These are phyloP conservation scores for Himalopsyche japonica DNA, from an alignment of 2,888 invertebrate species.

Conservation along the genomic window DNA sequence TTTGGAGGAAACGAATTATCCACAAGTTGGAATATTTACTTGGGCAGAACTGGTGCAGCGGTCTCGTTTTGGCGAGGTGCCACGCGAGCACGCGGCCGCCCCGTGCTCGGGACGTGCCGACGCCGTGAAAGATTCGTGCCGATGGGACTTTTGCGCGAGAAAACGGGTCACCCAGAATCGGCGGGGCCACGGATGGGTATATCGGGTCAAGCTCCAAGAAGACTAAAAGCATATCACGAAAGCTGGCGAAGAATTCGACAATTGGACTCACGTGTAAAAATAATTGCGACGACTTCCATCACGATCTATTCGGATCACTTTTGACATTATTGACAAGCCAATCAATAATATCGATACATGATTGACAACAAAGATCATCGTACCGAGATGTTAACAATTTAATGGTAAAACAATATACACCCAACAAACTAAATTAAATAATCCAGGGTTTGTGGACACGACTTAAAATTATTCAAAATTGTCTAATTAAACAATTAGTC, in stretches of 20 bases:
- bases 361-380: no score
- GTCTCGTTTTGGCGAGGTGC: neutral
- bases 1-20: no score
- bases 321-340: no score
- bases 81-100: neutral
- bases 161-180: neutral
- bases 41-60: neutral
- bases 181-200: neutral
- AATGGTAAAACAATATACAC: no score
- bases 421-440: no score
- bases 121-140: neutral
- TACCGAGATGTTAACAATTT: no score
- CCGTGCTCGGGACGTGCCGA: neutral
- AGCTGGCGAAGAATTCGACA: neutral
- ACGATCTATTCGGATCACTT: no score
- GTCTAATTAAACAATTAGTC: no score
- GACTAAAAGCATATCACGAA: neutral
- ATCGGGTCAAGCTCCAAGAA: neutral
- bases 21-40: neutral
- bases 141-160: neutral
- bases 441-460: no score
- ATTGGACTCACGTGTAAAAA: neutral
- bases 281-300: no score
- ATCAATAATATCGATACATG: no score
- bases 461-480: no score